Percentiles rank a stretch among this genome's conserved stretches.
Conservation (phyloP, 64 coral and sea anemone genomes). For the Acropora tenuis region DNA sequence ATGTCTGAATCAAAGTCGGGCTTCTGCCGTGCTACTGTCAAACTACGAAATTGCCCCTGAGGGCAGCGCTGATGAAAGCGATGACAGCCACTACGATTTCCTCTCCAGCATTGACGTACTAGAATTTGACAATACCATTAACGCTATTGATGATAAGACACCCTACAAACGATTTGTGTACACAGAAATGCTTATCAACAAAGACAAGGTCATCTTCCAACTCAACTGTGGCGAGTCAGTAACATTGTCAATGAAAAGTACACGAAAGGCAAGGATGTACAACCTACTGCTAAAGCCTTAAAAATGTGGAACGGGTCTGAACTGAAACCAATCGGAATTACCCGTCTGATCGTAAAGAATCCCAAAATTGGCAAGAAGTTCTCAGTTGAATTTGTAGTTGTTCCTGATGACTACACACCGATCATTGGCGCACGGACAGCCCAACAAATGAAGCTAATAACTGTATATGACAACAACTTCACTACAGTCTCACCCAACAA, state of each 20-base stretch:
- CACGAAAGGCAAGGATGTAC: not conserved
- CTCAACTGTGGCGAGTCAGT: slow-evolving; percentile 47
- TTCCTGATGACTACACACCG: slow-evolving; percentile 16
- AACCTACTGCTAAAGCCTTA: not conserved
- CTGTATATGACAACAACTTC: slow-evolving; percentile 16
- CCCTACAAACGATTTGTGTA: not conserved
- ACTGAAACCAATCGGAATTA: slow-evolving; percentile 27
- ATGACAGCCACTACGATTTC: slow-evolving; percentile 17
- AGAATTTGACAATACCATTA: not conserved
- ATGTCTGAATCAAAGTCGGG: too few species aligned
- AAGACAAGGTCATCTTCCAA: slow-evolving; percentile 17
- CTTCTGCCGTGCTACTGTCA: too few species aligned
- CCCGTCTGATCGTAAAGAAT: not conserved
- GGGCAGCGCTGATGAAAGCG: not conserved
- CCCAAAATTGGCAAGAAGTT: slow-evolving; percentile 13
- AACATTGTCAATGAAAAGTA: slow-evolving; percentile 19
- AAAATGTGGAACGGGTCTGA: not conserved
- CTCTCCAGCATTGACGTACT: not conserved
- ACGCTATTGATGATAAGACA: not conserved
- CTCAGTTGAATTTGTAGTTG: not conserved
- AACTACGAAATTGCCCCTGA: not conserved
- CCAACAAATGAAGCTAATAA: slow-evolving; percentile 18
- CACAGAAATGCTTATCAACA: not conserved
- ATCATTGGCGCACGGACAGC: not conserved
- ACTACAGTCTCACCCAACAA: not conserved